phyloP scores from a whole-genome alignment of 1,140 invertebrate species.

The Drosophila sucinea region DNA sequence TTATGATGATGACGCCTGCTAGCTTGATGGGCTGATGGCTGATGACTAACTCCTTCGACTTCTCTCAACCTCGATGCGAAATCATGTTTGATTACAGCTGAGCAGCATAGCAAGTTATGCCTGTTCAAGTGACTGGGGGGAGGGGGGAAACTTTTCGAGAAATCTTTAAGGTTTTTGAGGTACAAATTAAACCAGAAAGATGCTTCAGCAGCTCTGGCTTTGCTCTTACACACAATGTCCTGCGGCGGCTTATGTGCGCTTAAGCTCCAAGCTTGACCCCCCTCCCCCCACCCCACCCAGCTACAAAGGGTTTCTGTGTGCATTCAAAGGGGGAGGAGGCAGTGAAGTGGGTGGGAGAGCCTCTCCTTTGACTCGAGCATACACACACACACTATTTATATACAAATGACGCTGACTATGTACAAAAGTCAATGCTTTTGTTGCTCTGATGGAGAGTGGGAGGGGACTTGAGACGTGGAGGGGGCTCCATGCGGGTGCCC shows the following conservation, averaged over 20 bases:
- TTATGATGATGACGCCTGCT: slow-evolving; percentile 32
- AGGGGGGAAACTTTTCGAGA: slow-evolving; percentile 32
- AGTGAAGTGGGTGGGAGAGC: slow-evolving; percentile 6
- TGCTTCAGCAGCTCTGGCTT: slow-evolving; percentile 17
- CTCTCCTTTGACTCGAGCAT: slow-evolving; percentile 60
- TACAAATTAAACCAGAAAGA: slow-evolving; percentile 68
- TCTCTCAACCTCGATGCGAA: slow-evolving; percentile 38
- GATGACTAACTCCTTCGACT: slow-evolving; percentile 45
- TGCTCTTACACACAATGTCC: slow-evolving; percentile 53
- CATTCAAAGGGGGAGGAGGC: neutral
- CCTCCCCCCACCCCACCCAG: neutral
- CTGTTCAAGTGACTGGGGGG: slow-evolving; percentile 20
- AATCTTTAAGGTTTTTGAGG: slow-evolving; percentile 68
- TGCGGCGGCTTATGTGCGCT: slow-evolving; percentile 77
- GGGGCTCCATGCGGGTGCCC: neutral
- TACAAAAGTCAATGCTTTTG: slow-evolving; percentile 80
- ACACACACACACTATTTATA: slow-evolving; percentile 63
- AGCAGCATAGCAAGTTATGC: slow-evolving; percentile 73
- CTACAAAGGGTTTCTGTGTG: slow-evolving; percentile 47
- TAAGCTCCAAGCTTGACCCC: slow-evolving; percentile 75
- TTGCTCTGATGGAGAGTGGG: slow-evolving; percentile 26
- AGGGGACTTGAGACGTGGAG: neutral
- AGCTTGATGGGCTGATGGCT: neutral
- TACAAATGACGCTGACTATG: slow-evolving; percentile 78
- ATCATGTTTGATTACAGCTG: slow-evolving; percentile 81